Conservation (phyloP, 2,888 invertebrate species). For the Steromphala cineraria region DNA sequence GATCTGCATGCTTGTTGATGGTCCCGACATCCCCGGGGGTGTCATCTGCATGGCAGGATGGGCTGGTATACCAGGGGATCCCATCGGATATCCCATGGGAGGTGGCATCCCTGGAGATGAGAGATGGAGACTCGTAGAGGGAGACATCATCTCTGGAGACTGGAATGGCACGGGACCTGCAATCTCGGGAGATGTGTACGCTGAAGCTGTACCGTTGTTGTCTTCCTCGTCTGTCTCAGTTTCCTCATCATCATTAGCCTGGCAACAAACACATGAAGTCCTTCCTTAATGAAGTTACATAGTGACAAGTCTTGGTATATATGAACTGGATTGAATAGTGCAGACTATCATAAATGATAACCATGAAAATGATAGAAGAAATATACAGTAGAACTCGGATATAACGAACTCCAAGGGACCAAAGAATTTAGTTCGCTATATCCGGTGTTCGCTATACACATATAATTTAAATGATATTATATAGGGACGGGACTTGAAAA, state of each 20-base stretch:
- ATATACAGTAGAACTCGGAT: too few relatives aligned
- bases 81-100: background rate
- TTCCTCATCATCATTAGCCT: slow-evolving; percentile 34
- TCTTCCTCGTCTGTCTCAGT: slow-evolving; percentile 42
- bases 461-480: too few relatives aligned
- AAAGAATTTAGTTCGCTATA: too few relatives aligned
- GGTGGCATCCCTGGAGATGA: background rate
- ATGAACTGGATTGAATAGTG: too few relatives aligned
- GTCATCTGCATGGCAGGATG: background rate
- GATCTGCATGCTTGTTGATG: background rate
- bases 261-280: background rate
- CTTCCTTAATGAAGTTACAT: too few relatives aligned
- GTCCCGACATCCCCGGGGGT: background rate
- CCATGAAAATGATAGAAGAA: too few relatives aligned
- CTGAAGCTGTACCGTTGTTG: slow-evolving; percentile 3
- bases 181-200: background rate
- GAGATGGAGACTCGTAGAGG: background rate
- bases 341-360: too few relatives aligned
- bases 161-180: background rate
- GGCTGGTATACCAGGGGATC: background rate
- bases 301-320: too few relatives aligned
- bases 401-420: too few relatives aligned
- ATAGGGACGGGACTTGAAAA: too few relatives aligned
- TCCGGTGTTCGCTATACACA: too few relatives aligned
- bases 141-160: background rate